Base-by-base conservation (phyloP, 1,140 invertebrate species). In the Zaprionus ornatus region DNA sequence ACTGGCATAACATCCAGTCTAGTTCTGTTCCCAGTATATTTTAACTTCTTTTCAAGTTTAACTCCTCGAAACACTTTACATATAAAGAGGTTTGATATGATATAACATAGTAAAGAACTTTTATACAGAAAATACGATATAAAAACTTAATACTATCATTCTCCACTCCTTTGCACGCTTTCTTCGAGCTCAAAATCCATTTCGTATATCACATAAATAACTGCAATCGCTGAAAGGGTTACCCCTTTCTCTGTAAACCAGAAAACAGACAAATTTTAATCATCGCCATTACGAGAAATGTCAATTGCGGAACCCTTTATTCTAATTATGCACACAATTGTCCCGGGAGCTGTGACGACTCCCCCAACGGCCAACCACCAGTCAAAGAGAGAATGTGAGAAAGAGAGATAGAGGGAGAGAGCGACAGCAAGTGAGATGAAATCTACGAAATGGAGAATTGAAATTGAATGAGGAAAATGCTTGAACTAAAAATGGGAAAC, bases 241-340 rank as follows among this genome's bases (percentile, higher is more conserved):
- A 61, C 37, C 35, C 45, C n/a, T 50, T 54, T 37, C 9, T 19
- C 23, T 65, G 55, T 29, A 48, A 45, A 17, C 29, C 35, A 32
- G 60, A 42, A 62, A 45, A 27, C 29, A 37, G 55, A 9, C 32
- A 65, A 80, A 81, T 74, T 81, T 85, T 85, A 85, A 85, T 86
- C 82, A 86, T 75, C 73, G 61, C 60, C 85, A 88, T 80, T 81
- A 90, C 65, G 54, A 54, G 50, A 68, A 84, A 80, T 88, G 84
- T 84, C 74, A 76, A 84, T 80, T 56, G 62, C 55, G 25, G 50
- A 88, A 83, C 84, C 85, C 80, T 90, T 88, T 74, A 75, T 78
- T 84, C 85, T 90, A 88, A 88, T 88, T 88, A 90, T 84, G 78
- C 81, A 90, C 74, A 78, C 85, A 88, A 90, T 88, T 80, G 84